Conservation (phyloP, 1,140 invertebrate genomes). For the Caenorhabditis elegans region DNA sequence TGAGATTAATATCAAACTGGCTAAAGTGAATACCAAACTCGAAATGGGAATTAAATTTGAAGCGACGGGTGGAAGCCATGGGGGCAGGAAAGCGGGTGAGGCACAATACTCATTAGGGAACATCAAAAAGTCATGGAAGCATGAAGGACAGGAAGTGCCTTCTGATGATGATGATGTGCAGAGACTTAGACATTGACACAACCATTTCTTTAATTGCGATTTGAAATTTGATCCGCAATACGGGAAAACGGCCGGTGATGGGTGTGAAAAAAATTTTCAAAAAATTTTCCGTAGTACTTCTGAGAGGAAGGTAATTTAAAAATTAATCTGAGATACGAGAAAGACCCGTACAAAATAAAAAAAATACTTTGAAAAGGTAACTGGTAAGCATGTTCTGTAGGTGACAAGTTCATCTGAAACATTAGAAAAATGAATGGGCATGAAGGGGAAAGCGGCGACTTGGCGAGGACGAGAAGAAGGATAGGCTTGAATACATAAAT, state of each 20-base stretch:
- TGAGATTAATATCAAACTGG: too few relatives aligned
- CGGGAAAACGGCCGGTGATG: background rate
- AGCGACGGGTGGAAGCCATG: background rate
- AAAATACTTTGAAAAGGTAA: too few relatives aligned
- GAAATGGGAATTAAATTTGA: slow-evolving; percentile 14
- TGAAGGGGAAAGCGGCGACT: too few relatives aligned
- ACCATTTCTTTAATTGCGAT: slow-evolving; percentile 28
- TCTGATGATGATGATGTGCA: too few relatives aligned
- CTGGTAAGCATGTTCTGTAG: too few relatives aligned
- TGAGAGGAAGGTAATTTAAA: too few relatives aligned
- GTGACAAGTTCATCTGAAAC: background rate
- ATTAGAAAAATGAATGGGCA: background rate
- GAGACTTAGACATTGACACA: too few relatives aligned
- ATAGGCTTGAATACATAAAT: background rate
- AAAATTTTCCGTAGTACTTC: too few relatives aligned
- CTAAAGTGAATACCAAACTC: too few relatives aligned
- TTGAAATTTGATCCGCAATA: background rate
- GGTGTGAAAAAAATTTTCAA: background rate
- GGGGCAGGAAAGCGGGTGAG: background rate
- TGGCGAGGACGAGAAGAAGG: too few relatives aligned
- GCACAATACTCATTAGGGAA: slow-evolving; percentile 25
- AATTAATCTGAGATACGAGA: too few relatives aligned
- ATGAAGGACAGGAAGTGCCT: slow-evolving; percentile 13
- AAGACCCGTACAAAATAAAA: too few relatives aligned
- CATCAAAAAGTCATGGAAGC: slow-evolving; percentile 27